Evolutionary conservation across 2,113 vertebrate genomes (phyloP), one percentile per base, ranked within the genome.

Genomic region (Argyrosomus japonicus): DNA sequence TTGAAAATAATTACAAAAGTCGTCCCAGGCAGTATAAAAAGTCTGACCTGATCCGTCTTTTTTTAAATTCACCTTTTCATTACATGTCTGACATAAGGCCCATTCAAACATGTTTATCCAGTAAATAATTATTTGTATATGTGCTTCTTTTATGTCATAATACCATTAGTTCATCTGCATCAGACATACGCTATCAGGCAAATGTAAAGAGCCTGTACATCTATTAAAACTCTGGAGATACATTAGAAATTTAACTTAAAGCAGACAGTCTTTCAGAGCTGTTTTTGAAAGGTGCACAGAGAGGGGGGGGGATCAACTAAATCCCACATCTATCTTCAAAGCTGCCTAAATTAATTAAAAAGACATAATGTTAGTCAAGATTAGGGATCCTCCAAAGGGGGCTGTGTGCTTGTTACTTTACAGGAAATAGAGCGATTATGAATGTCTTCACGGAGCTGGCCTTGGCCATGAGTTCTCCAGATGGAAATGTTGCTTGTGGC

Each of bases 261-360:
- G 21, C 50, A 47, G 53, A 12, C 36, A 51, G 21, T 68, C 50
- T 47, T 6, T 2, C 32, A 29, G 27, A 29, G 27, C 25, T 36
- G 29, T 67, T 67, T 51, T 65, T 50, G 29, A 36, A 58, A 68
- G 17, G 17, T 17, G 10, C 29, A 67, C 61, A 58, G 45, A 29
- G 27, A 2, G 27, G 27, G 67, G 61, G 45, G 48, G 18, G 70
- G 2, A 73, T 57, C 43, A 18, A 47, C 71, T 48, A 79, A 89
- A 85, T 83, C 85, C 85, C 81, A 74, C 71, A 75, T 75, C 77
- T 62, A 75, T 86, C 75, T 84, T 86, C 80, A 83, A 86, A 86
- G 79, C 71, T 18, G 73, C 67, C 82, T 72, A 72, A 85, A 83
- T 88, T 85, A 91, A 93, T 92, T 88, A 87, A 84, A 92, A 90